phyloP scores from a whole-genome alignment of 2,113 vertebrate genomes.

The Galeopterus variegatus region DNA sequence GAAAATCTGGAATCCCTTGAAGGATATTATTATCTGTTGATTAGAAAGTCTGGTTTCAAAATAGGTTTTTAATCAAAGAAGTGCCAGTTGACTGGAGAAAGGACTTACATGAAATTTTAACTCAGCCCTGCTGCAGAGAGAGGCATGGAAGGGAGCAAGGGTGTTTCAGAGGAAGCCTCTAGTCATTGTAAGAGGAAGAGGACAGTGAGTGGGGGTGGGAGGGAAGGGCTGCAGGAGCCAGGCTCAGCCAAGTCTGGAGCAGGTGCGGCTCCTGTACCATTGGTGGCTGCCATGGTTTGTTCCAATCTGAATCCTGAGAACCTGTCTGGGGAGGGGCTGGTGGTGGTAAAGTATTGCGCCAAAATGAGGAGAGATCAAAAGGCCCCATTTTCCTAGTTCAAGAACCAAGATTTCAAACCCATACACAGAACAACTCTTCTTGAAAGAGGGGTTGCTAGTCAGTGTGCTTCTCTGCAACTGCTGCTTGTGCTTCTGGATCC shows the following conservation, averaged over 20 bases:
- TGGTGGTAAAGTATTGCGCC: not conserved
- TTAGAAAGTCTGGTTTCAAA: conserved; percentile 2
- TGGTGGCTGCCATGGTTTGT: not conserved
- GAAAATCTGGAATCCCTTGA: not conserved
- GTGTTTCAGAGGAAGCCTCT: not conserved
- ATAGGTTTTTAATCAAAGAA: not conserved
- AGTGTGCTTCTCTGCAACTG: not conserved
- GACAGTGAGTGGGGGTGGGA: not conserved
- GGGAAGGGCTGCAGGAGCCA: too few species aligned
- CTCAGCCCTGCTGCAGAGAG: not conserved
- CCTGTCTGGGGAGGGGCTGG: not conserved
- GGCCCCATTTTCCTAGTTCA: not conserved
- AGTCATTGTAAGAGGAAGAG: not conserved
- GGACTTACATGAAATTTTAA: not conserved
- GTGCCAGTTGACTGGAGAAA: not conserved
- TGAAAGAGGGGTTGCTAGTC: not conserved
- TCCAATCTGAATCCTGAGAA: not conserved
- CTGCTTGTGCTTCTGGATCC: not conserved
- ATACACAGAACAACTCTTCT: not conserved
- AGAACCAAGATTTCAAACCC: not conserved
- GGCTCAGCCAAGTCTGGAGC: not conserved
- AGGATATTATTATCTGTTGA: not conserved
- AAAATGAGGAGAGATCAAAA: not conserved
- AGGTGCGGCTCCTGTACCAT: not conserved
- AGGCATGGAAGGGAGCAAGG: not conserved